Evolutionary conservation across 2,113 vertebrate genomes (phyloP), one percentile per base, ranked within the genome.

Genomic region (Bagarius yarrelli): DNA sequence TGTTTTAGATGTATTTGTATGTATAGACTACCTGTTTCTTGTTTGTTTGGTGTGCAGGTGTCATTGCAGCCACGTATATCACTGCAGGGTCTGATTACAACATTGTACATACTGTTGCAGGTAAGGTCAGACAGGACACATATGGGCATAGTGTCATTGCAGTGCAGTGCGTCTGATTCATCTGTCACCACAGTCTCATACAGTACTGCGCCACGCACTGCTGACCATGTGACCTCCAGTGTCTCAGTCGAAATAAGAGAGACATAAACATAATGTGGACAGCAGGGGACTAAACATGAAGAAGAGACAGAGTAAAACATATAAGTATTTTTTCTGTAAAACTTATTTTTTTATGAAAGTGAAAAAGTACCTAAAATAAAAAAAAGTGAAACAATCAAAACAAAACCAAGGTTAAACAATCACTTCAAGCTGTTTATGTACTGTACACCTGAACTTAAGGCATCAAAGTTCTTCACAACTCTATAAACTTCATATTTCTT

Each of bases 141-240:
- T 2, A 94, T 88, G 0, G 95, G 85, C 5, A 93, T 89, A 0
- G 96, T 95, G 91, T 95, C 94, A 0, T 91, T 95, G 86, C 97
- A 97, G 30, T 91, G 93, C 57, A 94, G 76, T 6, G 57, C 44
- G 0, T 59, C 84, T 0, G 85, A 11, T 4, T 89, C 82, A 56
- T 91, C 86, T 0, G 72, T 85, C 0, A 95, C 96, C 1, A 92
- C 93, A 0, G 94, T 95, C 86, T 95, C 87, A 9, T 97, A 97
- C 66, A 94, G 81, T 76, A 98, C 96, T 0, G 95, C 96, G 73
- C 96, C 97, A 40, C 92, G 94, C 76, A 94, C 95, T 0, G 93
- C 79, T 52, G 92, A 89, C 96, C 97, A 97, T 70, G 83, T 90
- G 25, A 97, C 88, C 84, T 94, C 93, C 64, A 96, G 83, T 0